Evolutionary conservation across 2,888 invertebrate species (phyloP).

Genomic region (Aethes cnicana): DNA sequence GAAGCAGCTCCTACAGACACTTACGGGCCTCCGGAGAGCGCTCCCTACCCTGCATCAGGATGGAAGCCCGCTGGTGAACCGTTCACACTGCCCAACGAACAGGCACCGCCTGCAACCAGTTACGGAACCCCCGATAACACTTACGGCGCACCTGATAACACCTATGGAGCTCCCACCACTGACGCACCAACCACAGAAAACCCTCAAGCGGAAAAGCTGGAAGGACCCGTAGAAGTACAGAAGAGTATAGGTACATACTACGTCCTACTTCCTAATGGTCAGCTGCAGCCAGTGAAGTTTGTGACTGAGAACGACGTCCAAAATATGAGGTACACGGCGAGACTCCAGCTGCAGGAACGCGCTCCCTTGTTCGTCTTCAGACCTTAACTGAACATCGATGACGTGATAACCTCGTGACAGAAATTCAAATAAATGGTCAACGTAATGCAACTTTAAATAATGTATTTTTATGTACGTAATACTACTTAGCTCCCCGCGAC

Average conservation of each 20-base stretch:
- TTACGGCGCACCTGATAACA: slow-evolving; percentile 56
- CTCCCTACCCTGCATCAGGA: slow-evolving; percentile 67
- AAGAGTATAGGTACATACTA: slow-evolving; percentile 83
- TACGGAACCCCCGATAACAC: slow-evolving; percentile 60
- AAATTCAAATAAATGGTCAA: slow-evolving; percentile 7
- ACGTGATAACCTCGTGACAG: too few relatives aligned
- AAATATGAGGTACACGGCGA: slow-evolving; percentile 84
- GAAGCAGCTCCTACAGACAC: slow-evolving; percentile 46
- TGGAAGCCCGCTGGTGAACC: slow-evolving; percentile 69
- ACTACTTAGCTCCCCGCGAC: too few relatives aligned
- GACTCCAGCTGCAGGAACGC: slow-evolving; percentile 75
- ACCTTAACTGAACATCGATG: slow-evolving; percentile 42
- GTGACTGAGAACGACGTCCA: slow-evolving; percentile 72
- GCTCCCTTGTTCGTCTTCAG: slow-evolving; percentile 61
- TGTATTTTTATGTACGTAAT: too few relatives aligned
- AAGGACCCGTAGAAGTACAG: slow-evolving; percentile 46
- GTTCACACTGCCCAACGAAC: slow-evolving; percentile 64
- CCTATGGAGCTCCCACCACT: slow-evolving; percentile 48
- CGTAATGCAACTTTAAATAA: too few relatives aligned
- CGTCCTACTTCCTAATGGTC: slow-evolving; percentile 84
- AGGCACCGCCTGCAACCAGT: slow-evolving; percentile 50
- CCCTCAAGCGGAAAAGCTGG: slow-evolving; percentile 61
- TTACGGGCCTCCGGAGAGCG: slow-evolving; percentile 53
- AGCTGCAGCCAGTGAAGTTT: slow-evolving; percentile 83
- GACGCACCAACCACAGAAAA: slow-evolving; percentile 52